Evolutionary conservation across 1,140 invertebrate species (phyloP).

Genomic region (Drosophila cardini): DNA sequence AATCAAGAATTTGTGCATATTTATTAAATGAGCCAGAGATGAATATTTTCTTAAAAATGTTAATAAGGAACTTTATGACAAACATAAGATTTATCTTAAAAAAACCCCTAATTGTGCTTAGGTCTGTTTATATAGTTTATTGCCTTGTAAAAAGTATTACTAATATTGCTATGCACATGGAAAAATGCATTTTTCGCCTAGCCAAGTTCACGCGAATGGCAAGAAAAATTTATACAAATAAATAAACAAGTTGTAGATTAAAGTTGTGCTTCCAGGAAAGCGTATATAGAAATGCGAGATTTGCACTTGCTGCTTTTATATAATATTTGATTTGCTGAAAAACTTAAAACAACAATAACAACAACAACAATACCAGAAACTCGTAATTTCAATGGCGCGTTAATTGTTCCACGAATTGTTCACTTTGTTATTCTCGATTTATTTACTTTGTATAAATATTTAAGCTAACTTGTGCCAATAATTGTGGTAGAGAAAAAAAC

Average conservation of each 20-base stretch:
- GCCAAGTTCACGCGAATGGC: constrained; percentile 37
- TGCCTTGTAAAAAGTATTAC: background rate
- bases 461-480: constrained; percentile 52
- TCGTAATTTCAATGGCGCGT: constrained; percentile 61
- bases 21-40: no score
- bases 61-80: background rate
- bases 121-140: background rate
- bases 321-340: constrained; percentile 14
- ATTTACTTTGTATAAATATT: constrained; percentile 57
- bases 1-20: no score
- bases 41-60: no score
- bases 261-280: constrained; percentile 65
- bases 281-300: constrained; percentile 59
- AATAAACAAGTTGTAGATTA: constrained; percentile 20
- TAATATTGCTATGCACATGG: constrained; percentile 14
- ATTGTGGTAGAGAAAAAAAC: constrained; percentile 26
- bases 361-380: background rate
- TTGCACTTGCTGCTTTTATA: constrained; percentile 60
- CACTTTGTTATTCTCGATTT: constrained; percentile 10
- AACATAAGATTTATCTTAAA: background rate
- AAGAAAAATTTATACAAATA: constrained; percentile 22
- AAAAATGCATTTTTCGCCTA: constrained; percentile 24
- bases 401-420: constrained; percentile 68
- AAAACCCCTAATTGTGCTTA: background rate
- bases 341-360: constrained; percentile 21